Conservation (phyloP, 2,113 vertebrate species). For the Bufo gargarizans region DNA sequence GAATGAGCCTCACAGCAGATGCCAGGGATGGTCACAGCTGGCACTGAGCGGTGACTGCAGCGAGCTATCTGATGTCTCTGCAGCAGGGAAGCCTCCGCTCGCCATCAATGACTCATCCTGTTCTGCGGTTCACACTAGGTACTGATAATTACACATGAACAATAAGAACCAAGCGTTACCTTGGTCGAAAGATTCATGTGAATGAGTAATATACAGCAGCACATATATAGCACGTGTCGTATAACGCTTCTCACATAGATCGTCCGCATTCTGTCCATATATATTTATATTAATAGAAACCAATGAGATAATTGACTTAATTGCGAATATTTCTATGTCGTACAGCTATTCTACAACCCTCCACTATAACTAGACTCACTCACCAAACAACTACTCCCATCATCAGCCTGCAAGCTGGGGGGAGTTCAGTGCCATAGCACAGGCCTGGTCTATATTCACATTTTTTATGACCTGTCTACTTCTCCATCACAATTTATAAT, state of each 20-base stretch:
- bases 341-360: not conserved
- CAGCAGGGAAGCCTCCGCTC: constrained; percentile 11
- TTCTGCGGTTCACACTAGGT: not conserved
- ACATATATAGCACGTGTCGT: not conserved
- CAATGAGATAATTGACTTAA: not conserved
- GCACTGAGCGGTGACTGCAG: not conserved
- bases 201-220: not conserved
- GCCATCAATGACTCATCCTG: not conserved
- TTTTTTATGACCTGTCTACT: too few relatives aligned
- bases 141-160: not conserved
- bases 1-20: not conserved
- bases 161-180: not conserved
- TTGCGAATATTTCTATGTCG: not conserved
- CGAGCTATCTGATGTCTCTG: not conserved
- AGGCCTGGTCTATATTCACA: not conserved
- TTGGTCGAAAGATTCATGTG: not conserved
- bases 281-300: not conserved
- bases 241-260: not conserved
- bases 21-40: too few relatives aligned
- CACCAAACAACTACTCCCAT: not conserved
- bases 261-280: too few relatives aligned
- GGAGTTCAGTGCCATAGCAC: not conserved
- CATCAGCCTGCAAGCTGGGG: not conserved
- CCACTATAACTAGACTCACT: not conserved
- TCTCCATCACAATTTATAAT: too few relatives aligned